Base-by-base conservation (phyloP, 2,888 invertebrate genomes). In the Anticlea derivata region DNA sequence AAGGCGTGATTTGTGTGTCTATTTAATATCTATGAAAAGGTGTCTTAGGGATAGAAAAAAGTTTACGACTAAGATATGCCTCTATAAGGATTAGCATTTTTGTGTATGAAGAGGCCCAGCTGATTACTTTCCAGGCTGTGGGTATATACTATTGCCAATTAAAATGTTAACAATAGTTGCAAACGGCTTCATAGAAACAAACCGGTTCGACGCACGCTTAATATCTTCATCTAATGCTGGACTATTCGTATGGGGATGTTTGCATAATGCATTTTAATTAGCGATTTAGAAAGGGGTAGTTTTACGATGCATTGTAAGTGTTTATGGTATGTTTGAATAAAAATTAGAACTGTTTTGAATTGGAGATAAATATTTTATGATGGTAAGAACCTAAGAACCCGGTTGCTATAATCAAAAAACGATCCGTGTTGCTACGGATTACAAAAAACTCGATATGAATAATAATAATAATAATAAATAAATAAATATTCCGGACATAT, bases 81-180 rank as follows among this genome's bases (percentile, higher is more conserved):
- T n/a, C n/a, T n/a, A n/a, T n/a, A n/a, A n/a, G n/a, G n/a, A n/a
- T n/a, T n/a, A 3, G 17, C 17, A 3, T 17, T 17, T 17, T 17
- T 3, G 2, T 17, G 2, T 41, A 5, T 11, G 6, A 6, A 26
- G 30, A 22, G 13, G 27, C 22, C 12, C 7, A 40, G 45, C 50
- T 44, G 26, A n/a, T 12, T 10, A 5, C 23, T 12, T 20, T 13
- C 20, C 23, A 24, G 75, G 76, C 61, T 78, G 79, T 83, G 79
- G 64, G 17, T 17, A 20, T 63, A 71, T 71, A 68, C 70, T 77
- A 74, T 76, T 78, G 70, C 76, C 78, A 85, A 86, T 86, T 86
- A 86, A n/a, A 83, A 79, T 79, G 83, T 83, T 86, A 78, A 86
- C 86, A 87, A 86, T 83, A 74, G 81, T 66, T 45, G 67, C 69